Evolutionary conservation across 2,888 invertebrate genomes (phyloP), one percentile per base, ranked within the genome.

Genomic region (Drosophila bunnanda): DNA sequence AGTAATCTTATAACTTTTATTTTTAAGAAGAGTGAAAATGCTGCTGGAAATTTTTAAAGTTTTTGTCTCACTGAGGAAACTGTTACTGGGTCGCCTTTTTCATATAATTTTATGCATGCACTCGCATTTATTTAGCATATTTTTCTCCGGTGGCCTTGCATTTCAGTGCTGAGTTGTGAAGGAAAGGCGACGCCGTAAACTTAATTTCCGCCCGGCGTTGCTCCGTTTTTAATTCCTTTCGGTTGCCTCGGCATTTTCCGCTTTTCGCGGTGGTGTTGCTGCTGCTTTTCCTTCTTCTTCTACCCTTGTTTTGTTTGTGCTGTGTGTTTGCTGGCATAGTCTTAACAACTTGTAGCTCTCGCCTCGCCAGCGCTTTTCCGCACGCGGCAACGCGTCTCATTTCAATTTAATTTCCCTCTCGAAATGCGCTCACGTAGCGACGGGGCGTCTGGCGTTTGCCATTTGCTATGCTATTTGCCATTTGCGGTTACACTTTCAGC

Each of bases 331-430:
- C 36, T 53, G 69, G 22, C 66, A 44, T 50, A 54, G 65, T 60
- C 65, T 64, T 60, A 60, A 68, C 80, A 82, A 85, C 88, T 82
- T 87, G 82, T 82, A 67, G 82, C 85, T 66, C 69, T 58, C 69
- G 59, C 75, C 76, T 68, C 64, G 66, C 77, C 66, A 43, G 25
- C 50, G 25, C 59, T 48, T 83, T 80, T 80, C 44, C 58, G 56
- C 56, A 74, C 80, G 87, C 89, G 57, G 70, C 54, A 59, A 57
- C 61, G 76, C 77, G 73, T 73, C 77, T 74, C 77, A 77, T 89
- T 89, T 89, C 89, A 82, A 80, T 85, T 89, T 82, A 87, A 89
- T 85, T 85, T 89, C 84, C 84, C 77, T 75, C 77, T 76, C 75
- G 70, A 79, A 76, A 72, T 54, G 79, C 66, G 68, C 64, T 68